phyloP scores from a whole-genome alignment of 2,888 invertebrate species.

The Papilio protenor region DNA sequence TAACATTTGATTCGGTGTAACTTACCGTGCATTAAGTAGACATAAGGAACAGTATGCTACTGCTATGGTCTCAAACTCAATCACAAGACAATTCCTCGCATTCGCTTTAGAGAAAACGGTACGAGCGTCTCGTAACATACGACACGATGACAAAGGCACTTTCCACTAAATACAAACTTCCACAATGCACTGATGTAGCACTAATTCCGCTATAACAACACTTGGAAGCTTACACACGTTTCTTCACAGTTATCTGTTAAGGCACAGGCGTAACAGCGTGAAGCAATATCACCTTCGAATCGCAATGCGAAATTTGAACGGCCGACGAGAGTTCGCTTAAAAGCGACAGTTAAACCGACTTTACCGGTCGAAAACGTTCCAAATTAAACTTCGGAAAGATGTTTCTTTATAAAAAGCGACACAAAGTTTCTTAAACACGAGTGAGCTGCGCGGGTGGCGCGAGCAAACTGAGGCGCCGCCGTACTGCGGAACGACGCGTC shows the following conservation, averaged over 20 bases:
- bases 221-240: conserved; percentile 75
- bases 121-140: conserved; percentile 61
- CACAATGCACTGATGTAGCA: conserved; percentile 76
- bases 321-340: conserved; percentile 67
- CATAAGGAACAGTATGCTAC: conserved; percentile 46
- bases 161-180: conserved; percentile 75
- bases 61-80: conserved; percentile 72
- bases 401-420: conserved; percentile 52
- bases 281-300: conserved; percentile 75
- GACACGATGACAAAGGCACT: conserved; percentile 66
- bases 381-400: conserved; percentile 72
- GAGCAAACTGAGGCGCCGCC: conserved; percentile 75
- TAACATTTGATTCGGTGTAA: conserved; percentile 43
- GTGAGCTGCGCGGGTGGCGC: conserved; percentile 81
- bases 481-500: conserved; percentile 72
- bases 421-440: conserved; percentile 64
- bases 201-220: conserved; percentile 70
- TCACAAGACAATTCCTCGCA: conserved; percentile 75
- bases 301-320: conserved; percentile 77
- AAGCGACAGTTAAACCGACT: conserved; percentile 76
- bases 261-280: conserved; percentile 71
- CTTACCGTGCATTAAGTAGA: conserved; percentile 74
- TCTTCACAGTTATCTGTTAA: conserved; percentile 78
- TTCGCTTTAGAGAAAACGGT: conserved; percentile 73
- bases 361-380: conserved; percentile 79